Evolutionary conservation across 2,888 invertebrate species (phyloP).

Genomic region (Plemyria rubiginata): DNA sequence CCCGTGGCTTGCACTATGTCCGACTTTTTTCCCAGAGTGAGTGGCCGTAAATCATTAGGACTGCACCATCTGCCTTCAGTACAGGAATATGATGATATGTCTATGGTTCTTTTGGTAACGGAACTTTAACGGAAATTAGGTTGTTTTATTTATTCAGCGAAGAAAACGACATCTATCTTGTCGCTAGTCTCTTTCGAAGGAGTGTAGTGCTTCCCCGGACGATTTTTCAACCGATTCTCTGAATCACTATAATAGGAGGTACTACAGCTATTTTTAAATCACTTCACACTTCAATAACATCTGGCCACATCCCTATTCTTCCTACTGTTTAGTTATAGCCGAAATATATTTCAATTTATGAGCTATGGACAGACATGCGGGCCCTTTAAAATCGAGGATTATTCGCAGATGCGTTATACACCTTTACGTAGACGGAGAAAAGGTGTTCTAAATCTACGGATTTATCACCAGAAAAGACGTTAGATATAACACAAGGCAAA

Average conservation of each 20-base stretch:
- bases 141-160: background rate
- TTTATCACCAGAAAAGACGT: constrained; percentile 8
- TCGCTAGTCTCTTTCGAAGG: no score
- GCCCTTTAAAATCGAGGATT: constrained; percentile 58
- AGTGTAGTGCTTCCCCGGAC: no score
- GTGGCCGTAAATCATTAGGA: constrained; percentile 17
- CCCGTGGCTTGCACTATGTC: constrained; percentile 47
- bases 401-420: constrained; percentile 69
- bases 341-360: constrained; percentile 48
- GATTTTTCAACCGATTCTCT: no score
- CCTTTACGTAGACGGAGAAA: constrained; percentile 52
- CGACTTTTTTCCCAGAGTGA: constrained; percentile 36
- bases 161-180: no score
- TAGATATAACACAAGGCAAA: background rate
- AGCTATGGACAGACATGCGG: constrained; percentile 45
- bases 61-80: constrained; percentile 21
- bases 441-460: constrained; percentile 41
- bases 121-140: constrained; percentile 5
- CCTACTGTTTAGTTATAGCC: constrained; percentile 32
- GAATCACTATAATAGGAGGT: no score
- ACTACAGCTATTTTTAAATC: background rate
- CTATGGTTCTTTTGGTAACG: background rate
- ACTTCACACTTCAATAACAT: constrained; percentile 32
- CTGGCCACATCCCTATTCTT: constrained; percentile 40
- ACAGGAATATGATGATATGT: constrained; percentile 18